These are phyloP conservation scores for Otolemur garnettii DNA, from an alignment of 2,113 vertebrate species.

Conservation along the genomic window DNA sequence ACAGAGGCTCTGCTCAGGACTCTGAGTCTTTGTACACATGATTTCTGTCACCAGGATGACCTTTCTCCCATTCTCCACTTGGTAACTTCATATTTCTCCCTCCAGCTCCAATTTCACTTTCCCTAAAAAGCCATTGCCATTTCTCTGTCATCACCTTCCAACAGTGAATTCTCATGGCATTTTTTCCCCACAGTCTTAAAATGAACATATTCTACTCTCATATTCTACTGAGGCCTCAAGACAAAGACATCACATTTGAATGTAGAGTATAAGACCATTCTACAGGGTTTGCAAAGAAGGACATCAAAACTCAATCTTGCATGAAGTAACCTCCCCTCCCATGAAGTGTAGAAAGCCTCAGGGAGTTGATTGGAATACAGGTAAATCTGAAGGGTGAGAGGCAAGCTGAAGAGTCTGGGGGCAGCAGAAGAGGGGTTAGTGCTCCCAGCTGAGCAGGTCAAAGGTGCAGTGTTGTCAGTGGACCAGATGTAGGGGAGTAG, in stretches of 20 bases:
- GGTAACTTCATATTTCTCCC: neutral
- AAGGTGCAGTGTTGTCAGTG: neutral
- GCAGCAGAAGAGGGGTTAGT: too few relatives aligned
- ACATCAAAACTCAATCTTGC: neutral
- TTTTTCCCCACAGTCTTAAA: neutral
- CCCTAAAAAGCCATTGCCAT: neutral
- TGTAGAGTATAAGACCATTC: neutral
- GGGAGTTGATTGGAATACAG: neutral
- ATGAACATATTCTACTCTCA: neutral
- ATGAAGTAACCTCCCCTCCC: rapidly evolving
- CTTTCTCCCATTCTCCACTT: neutral
- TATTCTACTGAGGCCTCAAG: neutral
- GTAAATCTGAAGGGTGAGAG: neutral
- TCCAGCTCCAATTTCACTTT: neutral
- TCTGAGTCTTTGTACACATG: neutral
- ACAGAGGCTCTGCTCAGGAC: neutral
- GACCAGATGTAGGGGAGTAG: neutral
- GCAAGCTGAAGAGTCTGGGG: neutral
- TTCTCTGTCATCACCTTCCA: neutral
- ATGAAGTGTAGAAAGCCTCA: neutral
- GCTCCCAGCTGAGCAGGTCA: neutral
- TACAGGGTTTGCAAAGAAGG: neutral
- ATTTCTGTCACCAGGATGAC: neutral
- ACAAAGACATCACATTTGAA: neutral
- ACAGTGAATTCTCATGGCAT: neutral